phyloP scores from a whole-genome alignment of 2,113 vertebrate genomes.

The Sarotherodon lohbergeri region DNA sequence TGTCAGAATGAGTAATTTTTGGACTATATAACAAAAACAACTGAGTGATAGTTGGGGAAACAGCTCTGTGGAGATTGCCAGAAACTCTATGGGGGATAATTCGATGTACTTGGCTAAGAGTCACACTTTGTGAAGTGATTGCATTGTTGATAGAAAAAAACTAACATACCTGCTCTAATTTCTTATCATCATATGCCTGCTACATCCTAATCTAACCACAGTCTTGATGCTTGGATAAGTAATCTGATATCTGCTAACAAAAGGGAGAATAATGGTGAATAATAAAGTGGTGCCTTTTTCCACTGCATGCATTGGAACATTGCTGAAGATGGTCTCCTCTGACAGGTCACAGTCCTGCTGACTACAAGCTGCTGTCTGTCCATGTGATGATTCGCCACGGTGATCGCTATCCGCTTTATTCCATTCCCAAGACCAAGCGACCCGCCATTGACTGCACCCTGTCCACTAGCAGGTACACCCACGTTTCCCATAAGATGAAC shows the following conservation, averaged over 20 bases:
- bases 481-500: not conserved
- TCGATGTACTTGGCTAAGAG: not conserved
- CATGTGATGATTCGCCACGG: slow-evolving; percentile 96
- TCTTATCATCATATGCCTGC: not conserved
- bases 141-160: not conserved
- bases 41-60: not conserved
- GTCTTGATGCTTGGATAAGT: not conserved
- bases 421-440: slow-evolving; percentile 93
- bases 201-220: not conserved
- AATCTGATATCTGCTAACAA: not conserved
- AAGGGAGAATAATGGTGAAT: not conserved
- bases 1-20: not conserved
- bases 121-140: not conserved
- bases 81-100: not conserved
- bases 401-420: slow-evolving; percentile 90
- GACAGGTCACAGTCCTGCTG: slow-evolving; percentile 90
- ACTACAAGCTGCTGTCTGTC: slow-evolving; percentile 88
- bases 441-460: slow-evolving; percentile 90
- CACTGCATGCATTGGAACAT: not conserved
- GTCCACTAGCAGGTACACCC: slow-evolving; percentile 79
- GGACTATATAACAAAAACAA: not conserved
- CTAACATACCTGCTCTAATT: not conserved
- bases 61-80: not conserved
- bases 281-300: not conserved
- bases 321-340: not conserved